phyloP scores from a whole-genome alignment of 1,140 invertebrate genomes.

The Diplogasteroides magnus region DNA sequence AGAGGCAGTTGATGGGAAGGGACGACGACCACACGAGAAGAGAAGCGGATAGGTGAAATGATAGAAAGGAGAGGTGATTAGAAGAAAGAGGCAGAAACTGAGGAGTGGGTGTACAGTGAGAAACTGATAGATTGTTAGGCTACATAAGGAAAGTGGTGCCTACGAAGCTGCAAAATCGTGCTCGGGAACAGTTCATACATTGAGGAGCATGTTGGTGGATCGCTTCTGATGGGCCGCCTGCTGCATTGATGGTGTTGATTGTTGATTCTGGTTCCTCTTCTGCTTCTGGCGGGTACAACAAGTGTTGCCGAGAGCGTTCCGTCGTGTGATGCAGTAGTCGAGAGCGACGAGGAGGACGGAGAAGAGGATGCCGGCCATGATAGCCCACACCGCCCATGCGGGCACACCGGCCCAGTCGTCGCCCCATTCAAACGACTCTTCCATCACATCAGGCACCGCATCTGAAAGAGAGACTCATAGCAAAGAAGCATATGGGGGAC shows the following conservation, averaged over 20 bases:
- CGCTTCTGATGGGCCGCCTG: slow-evolving; percentile 40
- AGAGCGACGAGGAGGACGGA: slow-evolving; percentile 46
- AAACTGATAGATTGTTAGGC: not conserved
- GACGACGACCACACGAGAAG: no score
- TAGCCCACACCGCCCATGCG: slow-evolving; percentile 46
- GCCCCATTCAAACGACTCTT: not conserved
- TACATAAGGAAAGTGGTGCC: no score
- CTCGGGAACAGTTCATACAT: slow-evolving; percentile 25
- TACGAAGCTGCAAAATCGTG: not conserved
- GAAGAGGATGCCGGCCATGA: slow-evolving; percentile 37
- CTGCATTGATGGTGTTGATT: slow-evolving; percentile 14
- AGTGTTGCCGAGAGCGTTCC: slow-evolving; percentile 47
- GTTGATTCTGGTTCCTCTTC: slow-evolving; percentile 8
- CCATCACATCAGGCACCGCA: not conserved
- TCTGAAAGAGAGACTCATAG: not conserved
- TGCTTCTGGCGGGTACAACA: slow-evolving; percentile 30
- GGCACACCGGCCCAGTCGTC: slow-evolving; percentile 18
- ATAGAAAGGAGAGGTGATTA: no score
- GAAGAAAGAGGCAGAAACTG: no score
- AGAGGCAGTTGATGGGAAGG: not conserved
- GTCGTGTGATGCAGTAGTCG: slow-evolving; percentile 49
- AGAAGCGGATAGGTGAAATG: no score
- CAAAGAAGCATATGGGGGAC: no score
- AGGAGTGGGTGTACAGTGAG: no score
- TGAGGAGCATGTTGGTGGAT: slow-evolving; percentile 45